These are phyloP conservation scores for Cairina moschata DNA, from an alignment of 2,113 vertebrate species.

Conservation along the genomic window DNA sequence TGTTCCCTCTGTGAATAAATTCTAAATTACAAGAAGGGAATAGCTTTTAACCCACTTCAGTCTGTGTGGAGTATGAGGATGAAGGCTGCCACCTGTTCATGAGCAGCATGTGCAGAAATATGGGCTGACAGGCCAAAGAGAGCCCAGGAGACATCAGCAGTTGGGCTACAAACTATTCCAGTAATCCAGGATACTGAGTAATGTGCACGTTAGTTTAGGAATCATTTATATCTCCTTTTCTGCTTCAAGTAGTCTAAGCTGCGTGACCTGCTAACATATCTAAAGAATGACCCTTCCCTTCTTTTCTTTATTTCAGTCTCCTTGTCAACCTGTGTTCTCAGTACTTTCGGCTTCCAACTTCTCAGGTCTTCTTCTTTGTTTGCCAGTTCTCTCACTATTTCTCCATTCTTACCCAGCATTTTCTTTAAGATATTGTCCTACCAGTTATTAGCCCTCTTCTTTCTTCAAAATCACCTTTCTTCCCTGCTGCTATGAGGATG, in stretches of 20 bases:
- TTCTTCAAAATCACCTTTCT: neutral
- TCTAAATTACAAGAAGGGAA: neutral
- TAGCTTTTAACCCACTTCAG: neutral
- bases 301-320: neutral
- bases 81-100: neutral
- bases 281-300: neutral
- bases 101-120: neutral
- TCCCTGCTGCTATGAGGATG: accelerated
- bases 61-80: neutral
- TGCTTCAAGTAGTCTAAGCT: neutral
- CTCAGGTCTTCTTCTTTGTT: neutral
- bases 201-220: neutral
- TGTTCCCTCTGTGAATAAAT: neutral
- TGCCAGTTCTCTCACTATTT: neutral
- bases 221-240: neutral
- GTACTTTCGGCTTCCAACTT: neutral
- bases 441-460: neutral
- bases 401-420: neutral
- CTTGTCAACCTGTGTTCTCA: neutral
- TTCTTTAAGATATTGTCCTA: neutral
- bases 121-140: neutral
- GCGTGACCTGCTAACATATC: neutral
- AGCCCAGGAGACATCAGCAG: neutral
- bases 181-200: neutral
- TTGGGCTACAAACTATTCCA: neutral